Evolutionary conservation across 2,113 vertebrate genomes (phyloP).

Genomic region (Gobiocypris rarus): DNA sequence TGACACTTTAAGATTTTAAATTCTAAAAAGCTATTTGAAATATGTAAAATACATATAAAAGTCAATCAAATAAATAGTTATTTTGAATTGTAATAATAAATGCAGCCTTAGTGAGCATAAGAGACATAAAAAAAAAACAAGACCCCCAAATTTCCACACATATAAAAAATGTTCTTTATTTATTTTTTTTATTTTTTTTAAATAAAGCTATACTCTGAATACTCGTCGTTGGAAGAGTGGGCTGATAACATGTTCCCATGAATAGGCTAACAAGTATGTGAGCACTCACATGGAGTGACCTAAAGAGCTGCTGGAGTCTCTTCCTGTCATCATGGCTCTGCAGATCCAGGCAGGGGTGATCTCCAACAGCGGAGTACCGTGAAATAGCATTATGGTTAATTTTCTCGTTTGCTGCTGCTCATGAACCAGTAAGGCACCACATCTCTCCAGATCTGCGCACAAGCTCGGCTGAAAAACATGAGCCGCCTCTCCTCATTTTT

Average conservation of each 20-base stretch:
- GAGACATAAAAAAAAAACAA: neutral
- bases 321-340: slow-evolving; percentile 40
- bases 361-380: slow-evolving; percentile 53
- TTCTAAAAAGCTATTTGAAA: neutral
- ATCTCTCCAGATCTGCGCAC: slow-evolving; percentile 45
- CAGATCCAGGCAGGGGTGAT: slow-evolving; percentile 47
- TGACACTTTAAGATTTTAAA: neutral
- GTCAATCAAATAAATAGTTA: too few species aligned
- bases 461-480: slow-evolving; percentile 38
- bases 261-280: slow-evolving; percentile 54
- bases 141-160: neutral
- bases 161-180: neutral
- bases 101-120: neutral
- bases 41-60: neutral
- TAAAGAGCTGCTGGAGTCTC: slow-evolving; percentile 32
- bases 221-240: slow-evolving; percentile 22
- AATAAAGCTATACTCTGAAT: neutral
- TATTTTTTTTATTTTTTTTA: neutral
- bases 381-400: slow-evolving; percentile 59
- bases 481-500: slow-evolving; percentile 39
- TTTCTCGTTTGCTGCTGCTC: slow-evolving; percentile 55
- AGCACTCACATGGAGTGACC: slow-evolving; percentile 53
- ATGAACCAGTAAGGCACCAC: slow-evolving; percentile 55
- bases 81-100: neutral
- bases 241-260: slow-evolving; percentile 40